Conservation (phyloP, 2,113 vertebrate species). For the Calonectris borealis region DNA sequence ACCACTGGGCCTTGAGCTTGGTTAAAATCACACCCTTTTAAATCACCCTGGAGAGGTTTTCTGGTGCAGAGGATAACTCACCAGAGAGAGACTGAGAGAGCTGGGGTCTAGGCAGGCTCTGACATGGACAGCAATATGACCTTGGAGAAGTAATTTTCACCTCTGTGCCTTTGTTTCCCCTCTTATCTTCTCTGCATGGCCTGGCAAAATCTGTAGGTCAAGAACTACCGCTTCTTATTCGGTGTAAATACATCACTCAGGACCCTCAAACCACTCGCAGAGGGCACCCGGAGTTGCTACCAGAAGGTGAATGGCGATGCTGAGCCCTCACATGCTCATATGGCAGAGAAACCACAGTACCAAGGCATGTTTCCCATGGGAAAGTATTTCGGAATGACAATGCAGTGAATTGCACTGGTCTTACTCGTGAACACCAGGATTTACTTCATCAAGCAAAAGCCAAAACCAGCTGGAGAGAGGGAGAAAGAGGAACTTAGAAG, state of each 20-base stretch:
- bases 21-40: conserved; percentile 40
- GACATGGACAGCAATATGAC: background rate
- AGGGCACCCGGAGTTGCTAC: background rate
- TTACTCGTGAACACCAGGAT: background rate
- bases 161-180: background rate
- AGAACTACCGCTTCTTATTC: background rate
- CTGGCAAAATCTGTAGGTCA: background rate
- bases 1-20: conserved; percentile 35
- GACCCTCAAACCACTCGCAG: background rate
- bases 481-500: background rate
- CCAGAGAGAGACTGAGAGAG: background rate
- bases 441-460: background rate
- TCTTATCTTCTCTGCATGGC: background rate
- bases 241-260: fast-evolving
- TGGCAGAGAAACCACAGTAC: background rate
- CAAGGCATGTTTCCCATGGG: background rate
- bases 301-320: background rate
- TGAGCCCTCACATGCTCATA: background rate
- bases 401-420: background rate
- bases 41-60: conserved; percentile 38
- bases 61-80: conserved; percentile 3
- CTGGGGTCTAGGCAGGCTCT: background rate
- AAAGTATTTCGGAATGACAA: background rate
- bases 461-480: background rate
- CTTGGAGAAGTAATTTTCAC: background rate